Percentiles rank a stretch among this genome's conserved stretches.
Evolutionary conservation across 2,888 invertebrate species (phyloP).

Genomic region (Sinohyriopsis cumingii): DNA sequence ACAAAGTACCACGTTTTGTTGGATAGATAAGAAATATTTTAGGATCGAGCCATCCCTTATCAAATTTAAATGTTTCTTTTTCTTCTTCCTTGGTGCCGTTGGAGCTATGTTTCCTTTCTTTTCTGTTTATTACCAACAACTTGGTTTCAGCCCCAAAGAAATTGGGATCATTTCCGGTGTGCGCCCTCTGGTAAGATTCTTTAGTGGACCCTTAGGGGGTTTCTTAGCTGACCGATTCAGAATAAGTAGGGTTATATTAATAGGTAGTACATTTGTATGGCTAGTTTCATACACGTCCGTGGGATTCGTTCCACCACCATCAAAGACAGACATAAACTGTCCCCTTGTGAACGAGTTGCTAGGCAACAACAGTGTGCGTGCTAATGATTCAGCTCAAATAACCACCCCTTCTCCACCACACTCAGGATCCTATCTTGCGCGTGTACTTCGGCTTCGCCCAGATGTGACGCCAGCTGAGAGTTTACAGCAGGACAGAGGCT

Average conservation of each 20-base stretch:
- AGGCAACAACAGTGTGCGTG: too few relatives aligned
- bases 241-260: slow-evolving; percentile 31
- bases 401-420: too few relatives aligned
- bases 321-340: slow-evolving; percentile 14
- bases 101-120: slow-evolving; percentile 44
- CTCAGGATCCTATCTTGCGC: too few relatives aligned
- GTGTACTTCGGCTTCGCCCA: too few relatives aligned
- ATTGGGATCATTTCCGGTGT: too few relatives aligned
- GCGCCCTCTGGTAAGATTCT: slow-evolving; percentile 41
- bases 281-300: slow-evolving; percentile 33
- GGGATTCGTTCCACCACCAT: slow-evolving; percentile 39
- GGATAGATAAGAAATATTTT: too few relatives aligned
- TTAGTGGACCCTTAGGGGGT: slow-evolving; percentile 42
- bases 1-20: too few relatives aligned
- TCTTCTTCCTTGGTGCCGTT: slow-evolving; percentile 41
- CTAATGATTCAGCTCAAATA: too few relatives aligned
- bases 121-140: slow-evolving; percentile 42
- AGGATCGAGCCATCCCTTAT: too few relatives aligned
- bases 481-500: too few relatives aligned
- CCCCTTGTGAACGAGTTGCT: too few relatives aligned
- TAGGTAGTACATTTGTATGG: slow-evolving; percentile 40
- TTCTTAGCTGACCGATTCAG: slow-evolving; percentile 40
- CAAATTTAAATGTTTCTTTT: slow-evolving; percentile 44
- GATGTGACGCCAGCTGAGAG: too few relatives aligned
- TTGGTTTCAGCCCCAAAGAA: slow-evolving; percentile 45